A percentile compares a stretch with the other conserved stretches of the same genome.
These are phyloP conservation scores for Saccostrea glomerata DNA, from an alignment of 1,140 invertebrate genomes.

Conservation along the genomic window DNA sequence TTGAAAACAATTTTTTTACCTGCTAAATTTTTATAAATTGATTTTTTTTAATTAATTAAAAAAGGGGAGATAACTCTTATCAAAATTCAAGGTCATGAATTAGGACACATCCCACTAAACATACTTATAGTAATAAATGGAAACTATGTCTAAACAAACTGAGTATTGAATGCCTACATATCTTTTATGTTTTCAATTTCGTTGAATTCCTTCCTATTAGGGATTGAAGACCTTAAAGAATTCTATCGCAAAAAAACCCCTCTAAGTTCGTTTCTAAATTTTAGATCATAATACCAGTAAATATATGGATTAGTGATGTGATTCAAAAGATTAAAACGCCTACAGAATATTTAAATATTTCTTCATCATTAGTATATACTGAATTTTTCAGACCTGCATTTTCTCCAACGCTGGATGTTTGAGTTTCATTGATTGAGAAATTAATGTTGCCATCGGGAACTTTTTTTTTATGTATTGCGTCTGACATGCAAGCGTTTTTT, in stretches of 20 bases:
- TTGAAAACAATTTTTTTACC: too few species aligned
- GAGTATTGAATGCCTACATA: too few species aligned
- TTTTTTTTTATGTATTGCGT: not conserved
- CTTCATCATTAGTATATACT: not conserved
- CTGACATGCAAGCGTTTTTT: not conserved
- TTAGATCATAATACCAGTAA: not conserved
- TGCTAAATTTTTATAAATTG: too few species aligned
- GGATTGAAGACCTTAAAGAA: too few species aligned
- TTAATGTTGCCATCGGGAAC: not conserved
- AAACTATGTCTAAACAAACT: too few species aligned
- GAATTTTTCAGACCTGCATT: not conserved
- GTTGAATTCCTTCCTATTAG: too few species aligned
- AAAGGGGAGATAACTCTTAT: too few species aligned
- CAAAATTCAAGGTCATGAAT: too few species aligned
- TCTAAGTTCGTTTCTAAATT: not conserved
- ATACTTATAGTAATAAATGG: too few species aligned
- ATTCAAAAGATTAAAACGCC: not conserved
- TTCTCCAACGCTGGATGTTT: not conserved
- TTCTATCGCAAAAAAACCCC: not conserved
- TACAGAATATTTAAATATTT: not conserved
- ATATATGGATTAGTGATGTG: constrained; percentile 1
- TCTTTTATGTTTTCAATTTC: too few species aligned
- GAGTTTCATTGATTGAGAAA: not conserved
- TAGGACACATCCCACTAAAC: too few species aligned
- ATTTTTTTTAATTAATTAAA: too few species aligned